Evolutionary conservation across 2,797 vertebrate species (phyloP).

Genomic region (Brachyalestes nurse): DNA sequence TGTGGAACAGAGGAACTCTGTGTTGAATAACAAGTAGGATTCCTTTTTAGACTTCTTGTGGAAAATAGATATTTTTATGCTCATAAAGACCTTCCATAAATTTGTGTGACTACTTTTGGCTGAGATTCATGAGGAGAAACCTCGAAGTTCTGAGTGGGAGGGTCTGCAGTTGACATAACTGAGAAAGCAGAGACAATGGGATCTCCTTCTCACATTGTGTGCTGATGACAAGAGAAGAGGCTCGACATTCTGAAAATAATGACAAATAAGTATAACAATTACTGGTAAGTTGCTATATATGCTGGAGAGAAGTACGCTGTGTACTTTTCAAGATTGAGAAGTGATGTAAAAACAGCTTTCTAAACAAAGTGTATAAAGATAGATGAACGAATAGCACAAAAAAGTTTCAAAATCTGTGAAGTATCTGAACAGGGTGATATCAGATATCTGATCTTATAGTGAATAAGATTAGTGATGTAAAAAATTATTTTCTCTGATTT

Average conservation of each 20-base stretch:
- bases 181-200: not conserved
- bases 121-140: not conserved
- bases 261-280: not conserved
- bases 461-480: not conserved
- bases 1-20: slow-evolving; percentile 37
- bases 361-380: not conserved
- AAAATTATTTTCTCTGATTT: not conserved
- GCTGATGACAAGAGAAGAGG: not conserved
- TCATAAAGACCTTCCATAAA: slow-evolving; percentile 13
- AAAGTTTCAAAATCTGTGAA: not conserved
- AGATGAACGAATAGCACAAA: not conserved
- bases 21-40: slow-evolving; percentile 43
- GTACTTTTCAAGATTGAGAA: not conserved
- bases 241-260: slow-evolving; percentile 7
- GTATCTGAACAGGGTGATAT: not conserved
- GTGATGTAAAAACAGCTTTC: not conserved
- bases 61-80: slow-evolving; percentile 26
- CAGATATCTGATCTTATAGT: too few relatives aligned
- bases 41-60: slow-evolving; percentile 21
- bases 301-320: not conserved
- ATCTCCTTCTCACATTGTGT: not conserved
- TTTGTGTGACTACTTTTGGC: slow-evolving; percentile 10
- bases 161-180: not conserved
- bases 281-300: slow-evolving; percentile 13
- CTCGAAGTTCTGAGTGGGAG: not conserved